Evolutionary conservation across 2,888 invertebrate genomes (phyloP).

Genomic region (Tiliacea aurago): DNA sequence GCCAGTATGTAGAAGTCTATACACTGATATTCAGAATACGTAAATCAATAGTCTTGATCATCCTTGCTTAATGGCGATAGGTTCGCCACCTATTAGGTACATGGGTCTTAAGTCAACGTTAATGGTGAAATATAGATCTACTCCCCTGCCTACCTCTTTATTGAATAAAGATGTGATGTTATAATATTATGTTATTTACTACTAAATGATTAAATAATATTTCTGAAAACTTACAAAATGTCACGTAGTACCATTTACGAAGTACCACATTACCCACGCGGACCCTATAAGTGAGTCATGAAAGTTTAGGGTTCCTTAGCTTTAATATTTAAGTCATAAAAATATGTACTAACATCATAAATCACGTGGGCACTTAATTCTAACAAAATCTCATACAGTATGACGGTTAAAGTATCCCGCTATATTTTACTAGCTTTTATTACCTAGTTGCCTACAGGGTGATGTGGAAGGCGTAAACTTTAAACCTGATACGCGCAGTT

Average conservation of each 20-base stretch:
- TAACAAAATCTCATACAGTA: conserved; percentile 30
- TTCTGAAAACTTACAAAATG: background rate
- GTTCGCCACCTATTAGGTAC: too few species aligned
- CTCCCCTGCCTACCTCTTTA: too few species aligned
- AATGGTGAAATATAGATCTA: background rate
- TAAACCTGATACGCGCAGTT: conserved; percentile 17
- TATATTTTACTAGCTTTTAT: conserved; percentile 42
- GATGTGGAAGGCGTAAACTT: too few species aligned
- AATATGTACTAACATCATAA: conserved; percentile 37
- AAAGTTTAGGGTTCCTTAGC: too few species aligned
- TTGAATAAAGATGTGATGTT: background rate
- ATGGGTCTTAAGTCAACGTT: too few species aligned
- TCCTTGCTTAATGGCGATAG: background rate
- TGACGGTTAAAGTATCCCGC: conserved; percentile 40
- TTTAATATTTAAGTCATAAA: conserved; percentile 31
- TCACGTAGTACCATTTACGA: background rate
- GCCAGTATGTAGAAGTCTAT: too few species aligned
- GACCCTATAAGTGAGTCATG: background rate
- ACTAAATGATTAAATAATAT: background rate
- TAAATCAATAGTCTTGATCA: background rate
- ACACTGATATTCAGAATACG: background rate
- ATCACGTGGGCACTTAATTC: conserved; percentile 50
- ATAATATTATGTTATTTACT: background rate
- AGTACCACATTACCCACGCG: background rate
- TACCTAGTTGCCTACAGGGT: conserved; percentile 45